Conservation (phyloP, 2,888 invertebrate species). For the Oscheius myriophilus region DNA sequence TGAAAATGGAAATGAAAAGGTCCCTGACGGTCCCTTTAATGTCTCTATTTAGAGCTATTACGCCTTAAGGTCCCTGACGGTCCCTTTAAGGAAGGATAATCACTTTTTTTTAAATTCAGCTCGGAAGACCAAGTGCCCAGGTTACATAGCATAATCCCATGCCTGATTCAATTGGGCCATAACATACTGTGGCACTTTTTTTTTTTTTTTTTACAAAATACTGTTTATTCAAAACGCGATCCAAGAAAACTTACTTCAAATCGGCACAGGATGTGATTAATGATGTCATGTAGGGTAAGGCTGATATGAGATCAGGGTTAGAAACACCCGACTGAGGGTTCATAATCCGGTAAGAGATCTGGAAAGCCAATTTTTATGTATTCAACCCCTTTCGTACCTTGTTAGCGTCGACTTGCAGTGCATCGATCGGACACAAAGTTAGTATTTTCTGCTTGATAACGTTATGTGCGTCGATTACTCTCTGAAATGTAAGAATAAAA, state of each 20-base stretch:
- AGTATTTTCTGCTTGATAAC: conserved; percentile 78
- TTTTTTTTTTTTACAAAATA: not conserved
- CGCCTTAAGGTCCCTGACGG: too few relatives aligned
- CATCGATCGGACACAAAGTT: conserved; percentile 87
- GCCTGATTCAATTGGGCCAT: too few relatives aligned
- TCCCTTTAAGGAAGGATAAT: too few relatives aligned
- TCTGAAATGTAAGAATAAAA: not conserved
- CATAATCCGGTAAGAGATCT: conserved; percentile 41
- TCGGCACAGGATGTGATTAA: conserved; percentile 67
- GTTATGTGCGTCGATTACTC: conserved; percentile 23
- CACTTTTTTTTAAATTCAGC: too few relatives aligned
- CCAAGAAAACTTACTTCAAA: conserved; percentile 40
- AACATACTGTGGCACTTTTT: not conserved
- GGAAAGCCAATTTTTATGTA: conserved; percentile 8
- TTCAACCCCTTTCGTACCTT: conserved; percentile 47
- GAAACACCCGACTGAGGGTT: conserved; percentile 46
- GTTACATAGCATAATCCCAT: too few relatives aligned
- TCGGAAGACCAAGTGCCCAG: too few relatives aligned
- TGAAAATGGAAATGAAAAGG: too few relatives aligned
- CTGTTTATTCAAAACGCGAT: too few relatives aligned
- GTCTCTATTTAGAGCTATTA: too few relatives aligned
- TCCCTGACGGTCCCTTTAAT: too few relatives aligned
- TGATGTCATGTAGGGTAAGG: conserved; percentile 71
- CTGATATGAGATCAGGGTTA: conserved; percentile 78
- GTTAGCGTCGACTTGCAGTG: conserved; percentile 87